Evolutionary conservation across 2,113 vertebrate species (phyloP), one percentile per base, ranked within the genome.

Genomic region (Circaetus cinerascens): DNA sequence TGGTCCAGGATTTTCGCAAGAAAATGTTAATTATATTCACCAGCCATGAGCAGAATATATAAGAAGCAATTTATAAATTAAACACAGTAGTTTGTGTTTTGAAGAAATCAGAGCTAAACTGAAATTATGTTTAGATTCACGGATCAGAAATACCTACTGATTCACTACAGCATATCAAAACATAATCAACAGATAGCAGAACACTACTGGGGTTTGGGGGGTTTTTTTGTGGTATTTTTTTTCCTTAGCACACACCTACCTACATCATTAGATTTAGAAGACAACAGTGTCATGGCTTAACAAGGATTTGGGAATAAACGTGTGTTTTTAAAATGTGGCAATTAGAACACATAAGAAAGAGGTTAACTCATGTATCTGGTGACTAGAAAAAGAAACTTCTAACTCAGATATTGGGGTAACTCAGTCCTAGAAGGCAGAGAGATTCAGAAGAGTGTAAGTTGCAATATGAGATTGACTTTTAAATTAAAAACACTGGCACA

Each of bases 21-120:
- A 92, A 96, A 96, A 90, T 93, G 60, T 95, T 97, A 93, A 95
- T 96, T 96, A 90, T 36, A 83, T 95, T 96, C 67, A 91, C 53
- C 48, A 86, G 67, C 60, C 93, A 67, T 68, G 76, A 85, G 88
- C 13, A 3, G 53, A 89, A 93, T 77, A 87, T 16, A 21, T 72
- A 91, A 96, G 75, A 86, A 96, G 43, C 62, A 64, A 76, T 85
- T 97, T 64, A 83, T 86, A 91, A 97, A 93, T 96, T 56, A 97
- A 96, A 76, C 79, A 92, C 62, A 67, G 38, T 38, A 90, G 60
- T 91, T 75, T 77, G 26, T 78, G 29, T 13, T 76, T 92, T 67
- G 57, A 90, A 68, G 59, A 97, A 83, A 88, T 51, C 29, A 72
- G 71, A 95, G 69, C 8, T 88, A 85, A 97, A 86, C 22, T 85